Percentiles rank a stretch among this genome's conserved stretches.
Evolutionary conservation across 2,797 vertebrate genomes (phyloP).

Genomic region (Cephalopachus bancanus): DNA sequence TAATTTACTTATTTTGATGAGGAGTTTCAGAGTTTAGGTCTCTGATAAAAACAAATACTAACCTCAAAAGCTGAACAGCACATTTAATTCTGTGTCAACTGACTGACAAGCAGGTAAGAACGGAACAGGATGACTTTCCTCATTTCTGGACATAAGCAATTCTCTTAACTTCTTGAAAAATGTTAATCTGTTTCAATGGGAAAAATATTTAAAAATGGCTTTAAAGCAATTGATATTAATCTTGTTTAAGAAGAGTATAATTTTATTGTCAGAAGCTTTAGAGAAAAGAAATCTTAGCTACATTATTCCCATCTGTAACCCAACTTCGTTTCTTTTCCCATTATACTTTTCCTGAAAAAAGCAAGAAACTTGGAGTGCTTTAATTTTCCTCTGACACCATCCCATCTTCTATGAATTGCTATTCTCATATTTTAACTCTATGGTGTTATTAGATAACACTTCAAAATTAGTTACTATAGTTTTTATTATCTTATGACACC

Average conservation of each 20-base stretch:
- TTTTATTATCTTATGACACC: not conserved
- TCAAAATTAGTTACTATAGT: constrained; percentile 39
- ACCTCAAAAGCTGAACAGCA: constrained; percentile 84
- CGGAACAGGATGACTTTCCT: constrained; percentile 74
- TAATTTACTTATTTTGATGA: constrained; percentile 85
- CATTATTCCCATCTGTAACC: not conserved
- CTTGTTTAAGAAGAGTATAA: constrained; percentile 22
- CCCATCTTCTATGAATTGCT: not conserved
- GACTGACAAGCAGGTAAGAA: not conserved
- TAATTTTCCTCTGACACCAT: not conserved
- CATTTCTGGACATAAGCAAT: constrained; percentile 60
- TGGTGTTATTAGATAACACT: not conserved
- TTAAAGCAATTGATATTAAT: constrained; percentile 61
- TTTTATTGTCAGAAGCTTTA: constrained; percentile 43
- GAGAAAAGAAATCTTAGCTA: constrained; percentile 18
- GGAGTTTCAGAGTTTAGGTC: constrained; percentile 81
- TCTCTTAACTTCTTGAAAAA: constrained; percentile 76
- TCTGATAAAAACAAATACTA: constrained; percentile 84
- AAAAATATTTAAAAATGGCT: constrained; percentile 54
- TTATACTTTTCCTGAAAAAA: constrained; percentile 14
- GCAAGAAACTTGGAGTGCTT: not conserved
- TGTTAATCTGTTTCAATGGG: constrained; percentile 41
- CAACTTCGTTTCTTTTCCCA: not conserved
- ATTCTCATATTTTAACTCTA: constrained; percentile 8
- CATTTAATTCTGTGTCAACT: constrained; percentile 83